Percentiles rank a stretch among this genome's conserved stretches.
Evolutionary conservation across 2,113 vertebrate genomes (phyloP).

Genomic region (Pangasianodon hypophthalmus): DNA sequence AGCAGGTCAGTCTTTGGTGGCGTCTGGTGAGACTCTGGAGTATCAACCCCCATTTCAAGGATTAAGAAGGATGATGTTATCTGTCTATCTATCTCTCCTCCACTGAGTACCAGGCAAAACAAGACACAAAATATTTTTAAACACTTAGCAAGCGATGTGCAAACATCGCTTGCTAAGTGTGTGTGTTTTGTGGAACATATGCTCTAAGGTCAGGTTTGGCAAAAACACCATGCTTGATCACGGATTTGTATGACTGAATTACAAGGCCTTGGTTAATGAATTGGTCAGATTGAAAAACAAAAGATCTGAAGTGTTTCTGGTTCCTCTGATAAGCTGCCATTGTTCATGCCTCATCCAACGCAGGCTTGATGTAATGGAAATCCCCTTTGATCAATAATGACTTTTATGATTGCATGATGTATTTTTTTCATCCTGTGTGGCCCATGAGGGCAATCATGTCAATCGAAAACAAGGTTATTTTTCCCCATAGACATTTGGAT

Average conservation of each 20-base stretch:
- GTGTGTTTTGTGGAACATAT: constrained; percentile 3
- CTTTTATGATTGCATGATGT: constrained; percentile 47
- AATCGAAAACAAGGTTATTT: constrained; percentile 24
- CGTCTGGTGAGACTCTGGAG: background rate
- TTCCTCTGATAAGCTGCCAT: constrained; percentile 30
- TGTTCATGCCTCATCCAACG: constrained; percentile 2
- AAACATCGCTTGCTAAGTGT: background rate
- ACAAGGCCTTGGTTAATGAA: background rate
- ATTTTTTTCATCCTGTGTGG: constrained; percentile 49
- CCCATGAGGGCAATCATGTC: constrained; percentile 40
- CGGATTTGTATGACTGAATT: background rate
- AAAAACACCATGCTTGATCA: background rate
- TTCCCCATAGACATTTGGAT: constrained; percentile 11
- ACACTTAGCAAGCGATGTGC: constrained; percentile 50
- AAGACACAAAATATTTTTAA: constrained; percentile 60
- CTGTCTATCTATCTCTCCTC: constrained; percentile 56
- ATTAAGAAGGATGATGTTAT: background rate
- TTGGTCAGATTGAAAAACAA: background rate
- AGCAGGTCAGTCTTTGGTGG: background rate
- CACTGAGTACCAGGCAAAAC: constrained; percentile 59
- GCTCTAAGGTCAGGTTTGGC: background rate
- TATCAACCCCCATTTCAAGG: background rate
- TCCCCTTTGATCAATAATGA: constrained; percentile 41
- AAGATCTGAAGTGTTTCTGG: background rate
- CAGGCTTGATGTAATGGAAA: constrained; percentile 17